A percentile compares a stretch with the other conserved stretches of the same genome.
Evolutionary conservation across 35 echinoderm and acorn worm genomes (phyloP).

Genomic region (Heliocidaris erythrogramma): DNA sequence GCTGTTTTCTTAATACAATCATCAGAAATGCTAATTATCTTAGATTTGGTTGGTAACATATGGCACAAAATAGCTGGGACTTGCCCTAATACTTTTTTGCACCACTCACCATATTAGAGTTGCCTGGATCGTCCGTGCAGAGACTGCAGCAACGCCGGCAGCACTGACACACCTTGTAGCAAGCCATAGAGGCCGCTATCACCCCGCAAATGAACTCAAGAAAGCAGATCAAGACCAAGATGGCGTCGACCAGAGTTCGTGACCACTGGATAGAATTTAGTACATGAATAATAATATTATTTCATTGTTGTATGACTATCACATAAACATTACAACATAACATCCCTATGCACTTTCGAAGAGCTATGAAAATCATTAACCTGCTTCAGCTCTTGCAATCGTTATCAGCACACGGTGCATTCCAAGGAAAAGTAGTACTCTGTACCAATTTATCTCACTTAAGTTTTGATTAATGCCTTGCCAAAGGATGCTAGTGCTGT

Average conservation of each 20-base stretch:
- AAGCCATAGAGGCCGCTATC: slow-evolving; percentile 11
- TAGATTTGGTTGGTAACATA: neutral
- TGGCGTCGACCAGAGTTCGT: neutral
- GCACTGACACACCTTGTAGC: slow-evolving; percentile 27
- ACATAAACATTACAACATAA: neutral
- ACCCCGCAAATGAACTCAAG: neutral
- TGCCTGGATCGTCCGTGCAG: neutral
- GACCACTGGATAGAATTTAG: neutral
- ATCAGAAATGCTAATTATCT: neutral
- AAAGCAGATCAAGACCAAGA: neutral
- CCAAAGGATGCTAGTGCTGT: too few species aligned
- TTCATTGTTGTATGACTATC: too few species aligned
- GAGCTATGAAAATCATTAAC: too few species aligned
- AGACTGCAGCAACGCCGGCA: slow-evolving; percentile 21
- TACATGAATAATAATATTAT: neutral
- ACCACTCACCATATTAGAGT: slow-evolving; percentile 13
- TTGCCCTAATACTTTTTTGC: neutral
- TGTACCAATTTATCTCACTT: too few species aligned
- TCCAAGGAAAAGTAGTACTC: too few species aligned
- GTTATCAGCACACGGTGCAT: too few species aligned
- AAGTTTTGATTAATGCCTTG: too few species aligned
- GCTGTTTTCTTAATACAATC: too few species aligned
- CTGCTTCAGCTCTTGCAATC: too few species aligned
- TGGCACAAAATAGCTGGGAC: neutral
- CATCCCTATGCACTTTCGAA: neutral